Conservation (phyloP, 2,888 invertebrate genomes). For the Nezara viridula region DNA sequence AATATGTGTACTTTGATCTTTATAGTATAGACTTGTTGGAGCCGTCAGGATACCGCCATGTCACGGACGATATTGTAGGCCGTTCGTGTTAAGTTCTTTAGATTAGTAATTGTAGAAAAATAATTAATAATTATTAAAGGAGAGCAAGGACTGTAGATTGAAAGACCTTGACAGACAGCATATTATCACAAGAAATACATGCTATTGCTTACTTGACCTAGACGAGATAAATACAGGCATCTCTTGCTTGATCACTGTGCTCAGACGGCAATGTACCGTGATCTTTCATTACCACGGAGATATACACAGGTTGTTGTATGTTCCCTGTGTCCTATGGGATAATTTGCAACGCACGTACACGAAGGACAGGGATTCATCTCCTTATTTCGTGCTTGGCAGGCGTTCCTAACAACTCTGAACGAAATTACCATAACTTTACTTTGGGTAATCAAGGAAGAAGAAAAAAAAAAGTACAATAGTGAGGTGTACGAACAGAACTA, state of each 20-base stretch:
- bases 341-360: not conserved
- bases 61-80: too few relatives aligned
- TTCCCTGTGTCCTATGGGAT: not conserved
- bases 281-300: not conserved
- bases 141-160: not conserved
- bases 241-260: not conserved
- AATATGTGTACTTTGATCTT: too few relatives aligned
- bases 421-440: too few relatives aligned
- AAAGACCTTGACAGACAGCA: not conserved
- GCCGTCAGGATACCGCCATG: too few relatives aligned
- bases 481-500: too few relatives aligned
- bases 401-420: too few relatives aligned
- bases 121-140: not conserved
- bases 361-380: too few relatives aligned
- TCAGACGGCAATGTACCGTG: not conserved
- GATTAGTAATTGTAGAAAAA: not conserved
- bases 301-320: not conserved
- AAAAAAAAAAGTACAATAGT: too few relatives aligned
- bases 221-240: not conserved
- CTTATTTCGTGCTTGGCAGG: too few relatives aligned
- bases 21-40: too few relatives aligned
- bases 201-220: not conserved
- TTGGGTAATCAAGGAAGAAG: too few relatives aligned
- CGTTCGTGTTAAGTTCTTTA: too few relatives aligned
- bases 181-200: not conserved